Conservation (phyloP, 2,113 vertebrate species). For the Hyla sarda region DNA sequence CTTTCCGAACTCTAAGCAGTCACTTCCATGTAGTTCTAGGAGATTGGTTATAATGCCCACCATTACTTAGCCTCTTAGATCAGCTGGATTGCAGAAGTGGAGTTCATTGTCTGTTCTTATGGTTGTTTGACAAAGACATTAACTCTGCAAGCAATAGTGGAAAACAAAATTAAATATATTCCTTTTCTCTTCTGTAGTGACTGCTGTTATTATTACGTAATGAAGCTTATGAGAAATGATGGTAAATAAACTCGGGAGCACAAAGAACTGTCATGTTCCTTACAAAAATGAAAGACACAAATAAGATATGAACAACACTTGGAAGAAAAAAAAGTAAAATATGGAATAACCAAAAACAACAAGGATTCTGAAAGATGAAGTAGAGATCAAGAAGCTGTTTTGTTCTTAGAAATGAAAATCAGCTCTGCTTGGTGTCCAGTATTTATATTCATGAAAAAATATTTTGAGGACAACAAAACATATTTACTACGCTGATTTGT, state of each 20-base stretch:
- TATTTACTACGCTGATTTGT: too few species aligned
- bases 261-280: background rate
- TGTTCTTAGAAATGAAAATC: background rate
- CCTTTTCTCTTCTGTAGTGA: slow-evolving; percentile 13
- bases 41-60: slow-evolving; percentile 73
- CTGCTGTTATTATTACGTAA: slow-evolving; percentile 9
- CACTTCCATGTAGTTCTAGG: slow-evolving; percentile 72
- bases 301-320: background rate
- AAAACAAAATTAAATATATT: slow-evolving; percentile 32
- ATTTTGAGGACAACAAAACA: background rate
- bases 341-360: too few species aligned
- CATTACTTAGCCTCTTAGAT: slow-evolving; percentile 73
- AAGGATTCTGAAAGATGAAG: background rate
- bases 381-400: background rate
- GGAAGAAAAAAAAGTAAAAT: background rate
- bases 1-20: slow-evolving; percentile 68
- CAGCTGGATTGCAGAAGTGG: slow-evolving; percentile 71
- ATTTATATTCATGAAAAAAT: background rate
- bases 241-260: background rate
- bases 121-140: slow-evolving; percentile 65
- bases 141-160: background rate
- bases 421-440: background rate
- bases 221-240: slow-evolving; percentile 6
- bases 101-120: slow-evolving; percentile 71
- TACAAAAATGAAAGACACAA: background rate